Percentiles rank a stretch among this genome's conserved stretches.
These are phyloP conservation scores for Geothlypis trichas DNA, from an alignment of 2,113 vertebrate genomes.

Conservation along the genomic window DNA sequence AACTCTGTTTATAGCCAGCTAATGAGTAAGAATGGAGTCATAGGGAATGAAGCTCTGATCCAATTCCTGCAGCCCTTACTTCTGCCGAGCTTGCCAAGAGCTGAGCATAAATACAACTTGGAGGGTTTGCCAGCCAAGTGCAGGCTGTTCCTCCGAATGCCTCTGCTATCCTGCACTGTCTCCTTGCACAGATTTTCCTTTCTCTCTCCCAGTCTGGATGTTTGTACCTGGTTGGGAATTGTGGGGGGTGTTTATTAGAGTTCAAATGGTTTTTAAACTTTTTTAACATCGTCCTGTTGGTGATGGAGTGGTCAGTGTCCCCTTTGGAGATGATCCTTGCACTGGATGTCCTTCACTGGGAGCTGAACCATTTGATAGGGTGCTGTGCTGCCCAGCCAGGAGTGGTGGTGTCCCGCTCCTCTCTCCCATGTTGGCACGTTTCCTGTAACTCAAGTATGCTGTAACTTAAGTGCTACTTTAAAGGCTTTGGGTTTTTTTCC, in stretches of 20 bases:
- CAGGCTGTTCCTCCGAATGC: neutral
- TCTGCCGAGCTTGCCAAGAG: constrained; percentile 27
- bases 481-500: neutral
- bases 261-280: neutral
- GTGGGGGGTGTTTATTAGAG: neutral
- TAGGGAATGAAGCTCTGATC: neutral
- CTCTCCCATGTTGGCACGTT: neutral
- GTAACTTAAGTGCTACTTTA: neutral
- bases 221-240: neutral
- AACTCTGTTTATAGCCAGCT: constrained; percentile 37
- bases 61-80: constrained; percentile 17
- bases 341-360: neutral
- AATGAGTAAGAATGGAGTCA: constrained; percentile 49
- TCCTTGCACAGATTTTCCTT: neutral
- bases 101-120: neutral
- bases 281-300: neutral
- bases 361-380: neutral
- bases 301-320: neutral
- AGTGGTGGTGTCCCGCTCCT: neutral
- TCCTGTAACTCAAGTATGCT: neutral
- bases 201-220: neutral
- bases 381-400: neutral
- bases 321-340: neutral
- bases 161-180: neutral
- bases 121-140: neutral